These are phyloP conservation scores for Salmo trutta DNA, from an alignment of 2,797 vertebrate genomes.

Conservation along the genomic window DNA sequence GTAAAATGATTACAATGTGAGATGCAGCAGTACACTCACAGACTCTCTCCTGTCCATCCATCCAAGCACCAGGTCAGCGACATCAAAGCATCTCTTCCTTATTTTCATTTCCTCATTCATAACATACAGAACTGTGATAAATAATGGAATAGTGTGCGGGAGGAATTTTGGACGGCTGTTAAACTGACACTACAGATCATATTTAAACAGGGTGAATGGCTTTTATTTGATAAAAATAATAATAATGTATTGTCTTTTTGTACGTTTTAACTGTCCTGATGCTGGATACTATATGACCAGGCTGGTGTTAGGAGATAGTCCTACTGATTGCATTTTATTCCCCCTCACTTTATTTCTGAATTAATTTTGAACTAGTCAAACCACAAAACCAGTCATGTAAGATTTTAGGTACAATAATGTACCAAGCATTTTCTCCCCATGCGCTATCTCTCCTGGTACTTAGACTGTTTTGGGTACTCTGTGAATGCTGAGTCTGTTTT, in stretches of 20 bases:
- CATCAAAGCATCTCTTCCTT: slow-evolving; percentile 26
- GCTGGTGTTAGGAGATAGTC: slow-evolving; percentile 27
- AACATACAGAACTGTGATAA: slow-evolving; percentile 51
- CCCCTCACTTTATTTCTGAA: too few species aligned
- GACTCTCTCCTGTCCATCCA: slow-evolving; percentile 13
- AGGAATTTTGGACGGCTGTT: slow-evolving; percentile 41
- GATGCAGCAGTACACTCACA: slow-evolving; percentile 43
- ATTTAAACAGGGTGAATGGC: too few species aligned
- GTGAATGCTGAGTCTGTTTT: too few species aligned
- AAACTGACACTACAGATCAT: slow-evolving; percentile 58
- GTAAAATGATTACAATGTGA: not conserved
- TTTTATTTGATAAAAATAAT: not conserved
- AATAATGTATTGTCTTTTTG: slow-evolving; percentile 17
- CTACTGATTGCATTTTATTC: not conserved
- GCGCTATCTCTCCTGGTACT: slow-evolving; percentile 46
- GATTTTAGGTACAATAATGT: slow-evolving; percentile 44
- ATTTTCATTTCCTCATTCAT: not conserved
- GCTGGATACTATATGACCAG: slow-evolving; percentile 31
- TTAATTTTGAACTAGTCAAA: slow-evolving; percentile 49
- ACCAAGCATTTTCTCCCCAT: slow-evolving; percentile 48
- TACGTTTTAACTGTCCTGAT: slow-evolving; percentile 59
- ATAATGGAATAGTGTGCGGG: slow-evolving; percentile 46
- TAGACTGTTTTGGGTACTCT: slow-evolving; percentile 59
- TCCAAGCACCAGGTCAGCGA: slow-evolving; percentile 24
- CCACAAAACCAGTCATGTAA: slow-evolving; percentile 32